Evolutionary conservation across 2,113 vertebrate species (phyloP), one percentile per base, ranked within the genome.

Genomic region (Lamprotornis superbus): DNA sequence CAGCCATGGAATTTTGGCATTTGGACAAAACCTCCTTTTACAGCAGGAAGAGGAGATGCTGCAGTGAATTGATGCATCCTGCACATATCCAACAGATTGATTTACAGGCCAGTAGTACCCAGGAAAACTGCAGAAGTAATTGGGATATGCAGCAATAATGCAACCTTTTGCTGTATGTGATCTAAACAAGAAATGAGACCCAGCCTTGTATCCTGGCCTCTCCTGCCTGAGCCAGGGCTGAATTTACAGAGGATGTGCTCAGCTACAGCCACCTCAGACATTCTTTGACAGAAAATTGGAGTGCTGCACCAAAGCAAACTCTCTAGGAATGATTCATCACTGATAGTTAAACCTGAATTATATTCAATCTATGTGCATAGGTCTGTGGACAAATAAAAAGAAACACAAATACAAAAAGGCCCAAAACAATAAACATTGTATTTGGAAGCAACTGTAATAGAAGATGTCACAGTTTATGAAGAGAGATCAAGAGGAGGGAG

Each of bases 31-130:
- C 18, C 60, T 76, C n/a, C 53, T 93, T 64, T 84, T 49, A 64
- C n/a, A 90, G 65, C 71, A 93, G 69, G 63, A 40, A 79, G 81
- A n/a, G 68, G 55, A 87, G 87, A 79, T 19, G 49, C 74, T 94
- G 93, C 61, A 76, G 61, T 30, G 70, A 80, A 39, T 75, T 21
- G 3, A 79, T 79, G 68, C 3, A 60, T 78, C 56, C 80, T 63
- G 52, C 1, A 2, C 3, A 0, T 15, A 21, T 13, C 83, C 74
- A 60, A 21, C 49, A 12, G 6, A 19, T 5, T 65, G 88, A 73
- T 30, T 57, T 33, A 49, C 1, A 49, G 67, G 60, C 60, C 83
- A 83, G 23, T 2, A 69, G 76, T 5, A 46, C 39, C 71, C 59
- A 60, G 57, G 79, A 47, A n/a, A 84, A 60, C 65, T 87, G 74